Conservation (phyloP, 2,797 vertebrate genomes). For the Helarctos malayanus region DNA sequence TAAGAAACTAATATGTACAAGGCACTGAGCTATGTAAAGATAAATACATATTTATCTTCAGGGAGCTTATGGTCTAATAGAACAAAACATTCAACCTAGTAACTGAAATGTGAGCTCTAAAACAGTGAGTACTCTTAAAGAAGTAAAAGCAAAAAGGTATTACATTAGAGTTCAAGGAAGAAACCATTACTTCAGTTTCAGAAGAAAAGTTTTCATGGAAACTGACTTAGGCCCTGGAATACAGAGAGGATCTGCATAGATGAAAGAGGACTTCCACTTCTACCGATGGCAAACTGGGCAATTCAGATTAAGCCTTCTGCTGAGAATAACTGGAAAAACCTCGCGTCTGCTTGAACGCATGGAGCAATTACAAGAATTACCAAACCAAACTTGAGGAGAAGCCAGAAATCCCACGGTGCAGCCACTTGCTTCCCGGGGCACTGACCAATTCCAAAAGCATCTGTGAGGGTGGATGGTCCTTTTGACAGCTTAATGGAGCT, state of each 20-base stretch:
- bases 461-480: not conserved
- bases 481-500: not conserved
- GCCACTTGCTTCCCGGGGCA: not conserved
- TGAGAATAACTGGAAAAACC: not conserved
- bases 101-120: not conserved
- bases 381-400: not conserved
- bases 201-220: constrained; percentile 17
- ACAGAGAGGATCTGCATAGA: not conserved
- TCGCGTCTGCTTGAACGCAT: not conserved
- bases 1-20: not conserved
- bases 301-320: not conserved
- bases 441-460: not conserved
- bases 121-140: not conserved
- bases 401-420: not conserved
- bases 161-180: not conserved
- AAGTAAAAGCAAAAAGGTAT: not conserved
- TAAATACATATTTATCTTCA: not conserved
- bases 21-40: not conserved
- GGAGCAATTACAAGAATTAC: not conserved
- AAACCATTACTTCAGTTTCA: not conserved
- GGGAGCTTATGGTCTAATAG: not conserved
- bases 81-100: constrained; percentile 24
- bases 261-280: not conserved
- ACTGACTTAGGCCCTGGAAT: not conserved
- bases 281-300: not conserved